Evolutionary conservation across 2,113 vertebrate species (phyloP), one percentile per base, ranked within the genome.

Genomic region (Bufo gargarizans): DNA sequence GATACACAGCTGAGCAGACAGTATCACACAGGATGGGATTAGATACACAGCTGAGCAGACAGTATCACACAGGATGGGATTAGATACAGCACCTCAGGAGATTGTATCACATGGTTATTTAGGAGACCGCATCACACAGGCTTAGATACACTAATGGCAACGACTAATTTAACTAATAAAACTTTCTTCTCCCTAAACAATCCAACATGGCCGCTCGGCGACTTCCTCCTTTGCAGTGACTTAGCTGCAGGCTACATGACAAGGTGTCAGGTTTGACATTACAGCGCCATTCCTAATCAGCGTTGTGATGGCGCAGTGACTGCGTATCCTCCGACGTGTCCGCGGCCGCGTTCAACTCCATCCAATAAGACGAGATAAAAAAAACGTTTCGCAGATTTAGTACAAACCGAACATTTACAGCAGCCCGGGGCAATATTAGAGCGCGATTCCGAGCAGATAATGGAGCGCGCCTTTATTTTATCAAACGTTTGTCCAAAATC

Each of bases 401-500:
- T 96, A 96, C 94, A 95, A 95, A 96, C 93, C 92, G 95, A 95
- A 93, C 95, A 86, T 95, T 96, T 96, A 96, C 91, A 91, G 95
- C 94, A 94, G 95, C 95, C 95, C 94, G 92, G 94, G 95, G 95
- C 95, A 92, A 94, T 95, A 92, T 94, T 93, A 95, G 93, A 93
- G 93, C 92, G 77, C 93, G 93, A 92, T 69, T 91, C 90, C 92
- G 91, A 92, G 93, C 93, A 90, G 93, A 94, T 94, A 94, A 95
- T 94, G 93, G 94, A 91, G 91, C 90, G 88, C 92, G 94, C 94
- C 93, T 82, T 92, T 91, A 94, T 65, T 92, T 93, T 94, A 96
- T 95, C 95, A 94, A 94, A 94, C 94, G 94, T 95, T 95, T 95
- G 95, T 95, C 95, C 94, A 94, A 93, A 94, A 95, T 95, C 95